These are phyloP conservation scores for Psix sp. DNA, from an alignment of 1,140 invertebrate genomes.

Conservation along the genomic window DNA sequence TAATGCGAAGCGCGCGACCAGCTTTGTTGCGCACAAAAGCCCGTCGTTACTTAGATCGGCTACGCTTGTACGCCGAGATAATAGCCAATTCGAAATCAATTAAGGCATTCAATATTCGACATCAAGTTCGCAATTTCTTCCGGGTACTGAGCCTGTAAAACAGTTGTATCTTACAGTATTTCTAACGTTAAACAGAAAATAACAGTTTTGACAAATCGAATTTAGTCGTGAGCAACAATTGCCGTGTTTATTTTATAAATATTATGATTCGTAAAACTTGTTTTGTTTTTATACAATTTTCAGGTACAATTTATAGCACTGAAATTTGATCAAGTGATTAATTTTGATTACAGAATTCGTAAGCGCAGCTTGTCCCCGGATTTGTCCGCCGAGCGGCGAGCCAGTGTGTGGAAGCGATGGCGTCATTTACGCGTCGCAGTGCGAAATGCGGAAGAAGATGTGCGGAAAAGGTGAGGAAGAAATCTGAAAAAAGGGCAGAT, in stretches of 20 bases:
- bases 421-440: conserved; percentile 91
- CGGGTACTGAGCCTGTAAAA: conserved; percentile 13
- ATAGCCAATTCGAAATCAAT: conserved; percentile 53
- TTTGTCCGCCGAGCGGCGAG: conserved; percentile 86
- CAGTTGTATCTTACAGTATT: too few species aligned
- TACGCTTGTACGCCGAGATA: conserved; percentile 23
- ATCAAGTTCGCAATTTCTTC: conserved; percentile 15
- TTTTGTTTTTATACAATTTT: too few species aligned
- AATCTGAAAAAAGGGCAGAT: conserved; percentile 18
- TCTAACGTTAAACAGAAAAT: too few species aligned
- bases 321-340: neutral
- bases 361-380: conserved; percentile 84
- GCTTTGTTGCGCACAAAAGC: conserved; percentile 34
- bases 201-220: too few species aligned
- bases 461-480: conserved; percentile 86
- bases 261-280: too few species aligned
- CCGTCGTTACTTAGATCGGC: conserved; percentile 38
- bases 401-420: conserved; percentile 93
- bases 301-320: neutral
- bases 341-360: conserved; percentile 72
- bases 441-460: conserved; percentile 94
- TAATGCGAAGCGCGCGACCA: conserved; percentile 13
- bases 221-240: too few species aligned
- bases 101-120: conserved; percentile 39
- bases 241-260: too few species aligned